phyloP scores from a whole-genome alignment of 1,140 invertebrate genomes.

The Armadillidium nasatum region DNA sequence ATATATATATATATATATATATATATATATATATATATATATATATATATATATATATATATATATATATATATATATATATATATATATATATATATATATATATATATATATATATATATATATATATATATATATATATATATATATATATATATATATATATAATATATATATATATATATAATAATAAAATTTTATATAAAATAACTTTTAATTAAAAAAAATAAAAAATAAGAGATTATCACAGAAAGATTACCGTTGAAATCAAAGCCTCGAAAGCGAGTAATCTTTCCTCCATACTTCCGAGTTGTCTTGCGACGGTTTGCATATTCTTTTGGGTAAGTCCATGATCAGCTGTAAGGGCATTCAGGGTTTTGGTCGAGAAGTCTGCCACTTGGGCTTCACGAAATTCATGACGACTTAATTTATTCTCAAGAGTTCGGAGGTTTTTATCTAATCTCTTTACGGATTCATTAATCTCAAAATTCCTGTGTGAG shows the following conservation, averaged over 20 bases:
- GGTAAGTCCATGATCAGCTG: constrained; percentile 8
- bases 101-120: too few species aligned
- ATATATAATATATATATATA: too few species aligned
- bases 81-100: neutral
- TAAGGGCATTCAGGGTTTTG: constrained; percentile 60
- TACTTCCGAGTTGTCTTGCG: constrained; percentile 30
- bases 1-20: too few species aligned
- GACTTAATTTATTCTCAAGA: constrained; percentile 73
- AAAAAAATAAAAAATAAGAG: too few species aligned
- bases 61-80: neutral
- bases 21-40: neutral
- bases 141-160: too few species aligned
- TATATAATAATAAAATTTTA: too few species aligned
- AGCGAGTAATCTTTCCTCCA: constrained; percentile 38
- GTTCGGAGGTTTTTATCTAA: constrained; percentile 55
- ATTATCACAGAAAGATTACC: constrained; percentile 8
- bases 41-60: neutral
- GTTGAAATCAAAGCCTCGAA: constrained; percentile 32
- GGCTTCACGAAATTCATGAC: constrained; percentile 74
- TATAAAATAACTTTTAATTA: too few species aligned
- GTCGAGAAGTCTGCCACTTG: constrained; percentile 72
- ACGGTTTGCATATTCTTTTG: constrained; percentile 25
- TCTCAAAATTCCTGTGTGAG: neutral
- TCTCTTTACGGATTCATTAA: neutral
- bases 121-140: too few species aligned